These are phyloP conservation scores for Pterois miles DNA, from an alignment of 2,797 vertebrate genomes.

Conservation along the genomic window DNA sequence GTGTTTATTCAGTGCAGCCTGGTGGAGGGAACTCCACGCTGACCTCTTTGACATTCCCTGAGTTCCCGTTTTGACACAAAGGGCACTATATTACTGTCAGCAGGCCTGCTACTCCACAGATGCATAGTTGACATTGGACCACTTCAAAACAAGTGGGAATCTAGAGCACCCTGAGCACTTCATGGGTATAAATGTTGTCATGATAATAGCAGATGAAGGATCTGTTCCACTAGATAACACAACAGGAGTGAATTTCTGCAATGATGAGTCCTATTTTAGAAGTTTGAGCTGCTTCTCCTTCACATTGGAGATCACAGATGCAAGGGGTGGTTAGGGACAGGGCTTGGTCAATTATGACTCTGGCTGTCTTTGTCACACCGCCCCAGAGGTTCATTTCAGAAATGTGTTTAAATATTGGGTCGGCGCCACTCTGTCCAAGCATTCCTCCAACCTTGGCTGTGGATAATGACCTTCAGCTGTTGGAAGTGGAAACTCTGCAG, in stretches of 20 bases:
- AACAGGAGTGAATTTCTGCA: neutral
- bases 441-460: slow-evolving; percentile 65
- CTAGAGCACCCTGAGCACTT: neutral
- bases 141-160: slow-evolving; percentile 9
- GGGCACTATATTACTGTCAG: slow-evolving; percentile 15
- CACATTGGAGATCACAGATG: slow-evolving; percentile 14
- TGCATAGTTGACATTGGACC: neutral
- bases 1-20: slow-evolving; percentile 46
- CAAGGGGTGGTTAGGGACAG: slow-evolving; percentile 13
- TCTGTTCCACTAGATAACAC: neutral
- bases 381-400: slow-evolving; percentile 58
- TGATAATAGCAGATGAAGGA: neutral
- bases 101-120: slow-evolving; percentile 16
- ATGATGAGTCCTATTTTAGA: neutral
- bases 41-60: slow-evolving; percentile 59
- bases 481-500: slow-evolving; percentile 74
- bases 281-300: neutral
- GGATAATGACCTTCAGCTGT: slow-evolving; percentile 84
- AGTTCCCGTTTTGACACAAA: slow-evolving; percentile 43
- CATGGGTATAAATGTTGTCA: neutral
- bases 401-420: slow-evolving; percentile 68
- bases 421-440: slow-evolving; percentile 67
- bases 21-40: slow-evolving; percentile 38
- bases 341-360: slow-evolving; percentile 50
- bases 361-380: slow-evolving; percentile 31